These are phyloP conservation scores for Melanotaenia duboulayi DNA, from an alignment of 2,113 vertebrate genomes.

Conservation along the genomic window DNA sequence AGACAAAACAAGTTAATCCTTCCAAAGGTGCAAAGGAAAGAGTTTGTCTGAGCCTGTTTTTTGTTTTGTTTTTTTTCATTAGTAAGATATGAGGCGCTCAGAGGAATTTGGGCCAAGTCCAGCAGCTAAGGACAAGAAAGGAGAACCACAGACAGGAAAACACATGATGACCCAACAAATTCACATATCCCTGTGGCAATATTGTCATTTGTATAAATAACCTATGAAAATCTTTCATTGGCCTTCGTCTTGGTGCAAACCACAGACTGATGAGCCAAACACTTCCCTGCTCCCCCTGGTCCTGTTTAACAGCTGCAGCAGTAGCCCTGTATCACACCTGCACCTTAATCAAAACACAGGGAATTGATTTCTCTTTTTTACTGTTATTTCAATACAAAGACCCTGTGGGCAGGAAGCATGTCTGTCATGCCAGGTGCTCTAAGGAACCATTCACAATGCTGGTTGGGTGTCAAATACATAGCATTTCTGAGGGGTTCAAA, in stretches of 20 bases:
- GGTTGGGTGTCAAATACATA: constrained; percentile 41
- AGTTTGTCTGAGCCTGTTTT: constrained; percentile 35
- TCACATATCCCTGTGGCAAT: constrained; percentile 16
- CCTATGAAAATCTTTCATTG: constrained; percentile 46
- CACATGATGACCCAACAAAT: constrained; percentile 19
- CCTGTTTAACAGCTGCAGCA: constrained; percentile 25
- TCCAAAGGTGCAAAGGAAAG: constrained; percentile 44
- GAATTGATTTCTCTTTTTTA: constrained; percentile 55
- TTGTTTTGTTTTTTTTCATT: constrained; percentile 21
- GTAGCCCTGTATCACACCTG: constrained; percentile 55
- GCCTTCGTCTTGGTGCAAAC: constrained; percentile 12
- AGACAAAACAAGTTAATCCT: constrained; percentile 44
- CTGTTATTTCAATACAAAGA: constrained; percentile 47
- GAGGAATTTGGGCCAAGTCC: constrained; percentile 48
- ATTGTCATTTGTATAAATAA: constrained; percentile 56
- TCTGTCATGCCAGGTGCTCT: constrained; percentile 31
- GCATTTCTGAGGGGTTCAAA: constrained; percentile 50
- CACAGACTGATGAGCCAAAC: constrained; percentile 22
- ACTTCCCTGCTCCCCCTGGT: constrained; percentile 14
- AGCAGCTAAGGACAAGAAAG: constrained; percentile 41
- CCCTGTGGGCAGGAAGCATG: constrained; percentile 43
- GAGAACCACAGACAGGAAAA: constrained; percentile 33
- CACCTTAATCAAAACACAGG: constrained; percentile 55
- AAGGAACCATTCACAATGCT: constrained; percentile 51
- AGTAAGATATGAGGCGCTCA: constrained; percentile 48